Evolutionary conservation across 2,888 invertebrate genomes (phyloP).

Genomic region (Clanis bilineata): DNA sequence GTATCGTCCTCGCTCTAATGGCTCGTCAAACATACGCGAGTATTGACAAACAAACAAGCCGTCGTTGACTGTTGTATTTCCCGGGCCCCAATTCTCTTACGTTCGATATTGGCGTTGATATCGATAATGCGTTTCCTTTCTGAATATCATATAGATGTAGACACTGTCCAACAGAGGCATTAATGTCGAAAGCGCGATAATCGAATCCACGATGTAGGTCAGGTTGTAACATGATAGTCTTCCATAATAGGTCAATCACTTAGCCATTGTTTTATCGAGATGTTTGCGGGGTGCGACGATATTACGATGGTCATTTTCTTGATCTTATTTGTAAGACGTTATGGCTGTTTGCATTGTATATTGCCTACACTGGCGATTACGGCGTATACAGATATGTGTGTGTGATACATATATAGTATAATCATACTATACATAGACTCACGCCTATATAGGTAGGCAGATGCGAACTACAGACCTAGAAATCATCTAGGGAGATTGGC

Average conservation of each 20-base stretch:
- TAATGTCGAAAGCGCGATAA: conserved; percentile 1
- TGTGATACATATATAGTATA: too few relatives aligned
- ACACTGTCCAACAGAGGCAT: neutral
- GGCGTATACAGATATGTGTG: neutral
- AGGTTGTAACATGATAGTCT: conserved; percentile 36
- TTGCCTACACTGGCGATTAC: neutral
- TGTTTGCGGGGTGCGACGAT: conserved; percentile 12
- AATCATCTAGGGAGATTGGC: too few relatives aligned
- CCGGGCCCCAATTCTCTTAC: conserved; percentile 18
- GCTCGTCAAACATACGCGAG: conserved; percentile 59
- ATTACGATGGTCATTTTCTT: conserved; percentile 6
- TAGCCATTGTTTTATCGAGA: conserved; percentile 8
- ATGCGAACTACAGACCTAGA: too few relatives aligned
- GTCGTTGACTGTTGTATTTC: conserved; percentile 34
- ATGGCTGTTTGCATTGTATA: neutral
- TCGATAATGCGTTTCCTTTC: neutral
- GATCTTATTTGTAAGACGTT: neutral
- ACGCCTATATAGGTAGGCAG: too few relatives aligned
- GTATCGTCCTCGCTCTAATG: conserved; percentile 63
- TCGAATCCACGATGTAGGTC: conserved; percentile 28
- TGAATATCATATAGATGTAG: neutral
- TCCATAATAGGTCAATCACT: conserved; percentile 23
- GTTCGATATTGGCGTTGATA: conserved; percentile 4
- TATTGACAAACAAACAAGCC: conserved; percentile 46
- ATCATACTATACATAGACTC: too few relatives aligned